Base-by-base conservation (phyloP, 2,113 vertebrate genomes). In the Sorex araneus region DNA sequence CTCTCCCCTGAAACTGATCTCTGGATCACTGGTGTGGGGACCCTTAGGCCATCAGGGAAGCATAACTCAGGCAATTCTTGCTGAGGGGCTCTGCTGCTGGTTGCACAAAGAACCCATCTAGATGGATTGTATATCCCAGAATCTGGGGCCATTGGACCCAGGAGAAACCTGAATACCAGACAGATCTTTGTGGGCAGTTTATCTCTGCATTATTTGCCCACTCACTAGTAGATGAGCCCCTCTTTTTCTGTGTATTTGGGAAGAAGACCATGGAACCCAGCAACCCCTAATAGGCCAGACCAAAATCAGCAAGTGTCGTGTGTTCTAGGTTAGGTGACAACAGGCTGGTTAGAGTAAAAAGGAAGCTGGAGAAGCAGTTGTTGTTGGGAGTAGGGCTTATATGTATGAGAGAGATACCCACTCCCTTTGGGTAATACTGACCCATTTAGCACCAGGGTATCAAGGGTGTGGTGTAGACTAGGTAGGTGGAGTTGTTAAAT, bases 31-130 rank as follows among this genome's bases (percentile, higher is more conserved):
- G 82, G 90, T 11, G 0, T 94, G 71, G 73, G 77, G 93, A 32
- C 50, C 30, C 28, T 63, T 79, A 77, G 60, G 60, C 92, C 84
- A 91, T 83, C 63, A 89, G 36, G 87, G 73, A 89, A 40, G 67
- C 84, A 89, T 87, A 43, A 95, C 91, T 50, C 80, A 92, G 71
- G 67, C 28, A 80, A 60, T 57, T 87, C 67, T 89, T 89, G 25
- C 75, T 91, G 71, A 89, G n/a, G 92, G 34, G 25, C 5, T 79
- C 63, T 78, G 82, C 63, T 78, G 82, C 86, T 87, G 50, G 60
- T 93, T 89, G 84, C 88, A 91, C 67, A 81, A 40, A 95, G 40
- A 27, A 45, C 86, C 64, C 3, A 0, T 80, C 74, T 64, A 82
- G 75, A 84, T 66, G 83, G 36, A 86, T 74, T 93, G 1, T 93